Evolutionary conservation across 2,113 vertebrate genomes (phyloP), one percentile per base, ranked within the genome.

Genomic region (Nematolebias whitei): DNA sequence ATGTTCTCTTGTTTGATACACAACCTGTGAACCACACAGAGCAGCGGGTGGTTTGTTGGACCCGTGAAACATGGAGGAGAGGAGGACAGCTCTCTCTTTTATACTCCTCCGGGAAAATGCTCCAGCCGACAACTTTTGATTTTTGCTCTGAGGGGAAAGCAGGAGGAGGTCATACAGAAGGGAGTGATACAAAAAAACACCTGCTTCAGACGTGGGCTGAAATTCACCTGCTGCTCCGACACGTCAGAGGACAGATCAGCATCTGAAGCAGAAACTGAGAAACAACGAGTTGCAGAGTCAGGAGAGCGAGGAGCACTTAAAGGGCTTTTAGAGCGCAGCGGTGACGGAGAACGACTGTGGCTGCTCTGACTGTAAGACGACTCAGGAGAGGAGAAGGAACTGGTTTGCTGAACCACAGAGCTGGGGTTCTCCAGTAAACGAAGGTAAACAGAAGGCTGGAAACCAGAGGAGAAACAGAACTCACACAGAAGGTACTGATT

Each of bases 71-170:
- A 97, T 92, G 79, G 94, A 93, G 60, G 92, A 95, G 40, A 99
- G 94, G 69, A 96, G 94, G 70, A 87, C 91, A 0, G 95, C 97
- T 62, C 95, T 93, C 72, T 98, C 95, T 77, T 95, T 96, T 86
- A 98, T 95, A 70, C 94, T 97, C 91, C 92, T 95, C 90, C 89
- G 92, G 85, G 93, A 92, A 86, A 96, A 97, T 24, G 95, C 95
- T 86, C 92, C 93, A 83, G 93, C 82, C 16, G 95, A 90, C 86
- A 91, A 54, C 57, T 74, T 90, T 87, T 94, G 91, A 51, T 85
- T 87, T 88, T 92, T 94, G 79, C 87, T 95, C 96, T 97, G 93
- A 55, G 32, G 69, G 48, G 26, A 76, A 74, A 91, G 18, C 23
- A 54, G 43, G 55, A 11, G 44, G 53, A 1, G 16, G 19, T 35